phyloP scores from a whole-genome alignment of 2,888 invertebrate species.

The Sisyra terminalis region DNA sequence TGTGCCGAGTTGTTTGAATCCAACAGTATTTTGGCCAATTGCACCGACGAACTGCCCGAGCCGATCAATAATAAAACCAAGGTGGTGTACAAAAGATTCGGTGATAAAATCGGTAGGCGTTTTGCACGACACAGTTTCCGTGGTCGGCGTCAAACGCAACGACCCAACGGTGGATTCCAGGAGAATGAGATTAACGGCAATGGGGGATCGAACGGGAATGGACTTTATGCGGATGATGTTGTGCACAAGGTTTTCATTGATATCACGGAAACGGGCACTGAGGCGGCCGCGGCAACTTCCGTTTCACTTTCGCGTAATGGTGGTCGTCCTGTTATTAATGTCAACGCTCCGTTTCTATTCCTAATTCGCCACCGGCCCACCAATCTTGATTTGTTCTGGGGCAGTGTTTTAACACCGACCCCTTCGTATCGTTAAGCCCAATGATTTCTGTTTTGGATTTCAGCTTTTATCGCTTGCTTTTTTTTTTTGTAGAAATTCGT shows the following conservation, averaged over 20 bases:
- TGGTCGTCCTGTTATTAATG: conserved; percentile 29
- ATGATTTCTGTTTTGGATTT: no score
- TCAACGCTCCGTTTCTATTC: conserved; percentile 53
- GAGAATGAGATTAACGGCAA: conserved; percentile 19
- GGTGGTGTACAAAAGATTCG: conserved; percentile 20
- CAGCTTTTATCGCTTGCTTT: no score
- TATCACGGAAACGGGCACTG: conserved; percentile 51
- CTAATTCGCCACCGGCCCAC: conserved; percentile 52
- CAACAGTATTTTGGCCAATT: conserved; percentile 15
- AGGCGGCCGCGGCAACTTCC: conserved; percentile 50
- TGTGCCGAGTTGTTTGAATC: conserved; percentile 19
- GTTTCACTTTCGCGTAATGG: conserved; percentile 38
- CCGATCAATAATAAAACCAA: conserved; percentile 15
- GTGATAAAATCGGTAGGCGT: conserved; percentile 20
- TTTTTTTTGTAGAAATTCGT: no score
- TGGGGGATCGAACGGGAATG: conserved; percentile 32
- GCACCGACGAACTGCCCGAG: conserved; percentile 8
- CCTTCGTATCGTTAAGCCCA: conserved; percentile 17
- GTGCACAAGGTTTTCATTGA: conserved; percentile 48
- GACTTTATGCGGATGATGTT: conserved; percentile 42
- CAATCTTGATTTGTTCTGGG: conserved; percentile 53
- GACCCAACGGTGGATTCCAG: conserved; percentile 17
- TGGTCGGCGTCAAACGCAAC: conserved; percentile 7
- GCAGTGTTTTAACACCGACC: conserved; percentile 42
- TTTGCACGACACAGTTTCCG: conserved; percentile 17